Evolutionary conservation across 2,113 vertebrate genomes (phyloP), one percentile per base, ranked within the genome.

Genomic region (Phyllostomus discolor): DNA sequence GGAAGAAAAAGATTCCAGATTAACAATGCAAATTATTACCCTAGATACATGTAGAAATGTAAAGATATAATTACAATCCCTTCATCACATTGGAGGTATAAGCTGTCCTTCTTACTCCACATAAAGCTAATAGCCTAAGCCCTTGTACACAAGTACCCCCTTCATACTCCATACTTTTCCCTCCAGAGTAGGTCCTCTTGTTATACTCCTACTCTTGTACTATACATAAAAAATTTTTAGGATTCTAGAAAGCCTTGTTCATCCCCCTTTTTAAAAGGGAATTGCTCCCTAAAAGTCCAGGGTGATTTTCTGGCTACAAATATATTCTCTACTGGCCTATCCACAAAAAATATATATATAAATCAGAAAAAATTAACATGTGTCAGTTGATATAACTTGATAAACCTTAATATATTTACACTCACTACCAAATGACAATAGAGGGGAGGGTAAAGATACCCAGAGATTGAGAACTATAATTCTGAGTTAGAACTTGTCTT

Each of bases 101-200:
- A 78, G 19, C 54, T 90, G 22, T 54, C n/a, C 16, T 73, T 75
- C 38, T 41, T 81, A 62, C 11, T 84, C 15, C n/a, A 64, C 8
- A 43, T 57, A 46, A 80, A 92, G 9, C 31, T 79, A 59, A 88
- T 88, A 84, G 50, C 26, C 33, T 94, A 88, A 85, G 43, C 10
- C 46, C 4, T 48, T 83, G 26, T 75, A 4, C 8, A 76, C 17
- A 76, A 85, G 38, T 78, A 50, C 28, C 20, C 17, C 20, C 33
- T 92, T 46, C 35, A 41, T 24, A 64, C 1, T 26, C 4, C 0
- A 14, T 14, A 41, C 38, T 80, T 38, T 70, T 33, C 26, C 57
- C 8, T 70, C 57, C 5, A 62, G 43, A 91, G 57, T 31, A 48
- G 7, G 1, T 3, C 16, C 5, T 33, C 8, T 67, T 19, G 7